Conservation (phyloP, 2,113 vertebrate genomes). For the Prionailurus bengalensis region DNA sequence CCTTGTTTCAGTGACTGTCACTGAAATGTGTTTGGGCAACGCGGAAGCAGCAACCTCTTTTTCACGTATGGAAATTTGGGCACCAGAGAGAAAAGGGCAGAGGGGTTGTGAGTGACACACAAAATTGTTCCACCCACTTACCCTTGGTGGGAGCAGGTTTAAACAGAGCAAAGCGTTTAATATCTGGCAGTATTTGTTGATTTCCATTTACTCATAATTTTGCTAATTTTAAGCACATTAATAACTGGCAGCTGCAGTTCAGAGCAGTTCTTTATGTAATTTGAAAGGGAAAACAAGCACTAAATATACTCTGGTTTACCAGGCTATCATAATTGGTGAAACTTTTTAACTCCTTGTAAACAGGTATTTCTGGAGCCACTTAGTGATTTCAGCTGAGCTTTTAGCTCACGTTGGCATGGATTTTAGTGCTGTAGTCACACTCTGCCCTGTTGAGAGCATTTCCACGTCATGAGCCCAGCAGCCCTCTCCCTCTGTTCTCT, state of each 20-base stretch:
- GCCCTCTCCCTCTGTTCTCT: neutral
- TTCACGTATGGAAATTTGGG: neutral
- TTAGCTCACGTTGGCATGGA: neutral
- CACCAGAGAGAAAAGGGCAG: slow-evolving; percentile 32
- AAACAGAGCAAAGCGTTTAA: slow-evolving; percentile 72
- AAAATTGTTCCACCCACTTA: neutral
- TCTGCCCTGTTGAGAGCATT: neutral
- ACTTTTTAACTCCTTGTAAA: slow-evolving; percentile 48
- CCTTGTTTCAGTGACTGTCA: neutral
- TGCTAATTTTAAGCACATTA: slow-evolving; percentile 72
- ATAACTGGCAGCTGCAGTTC: slow-evolving; percentile 73
- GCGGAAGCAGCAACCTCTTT: neutral
- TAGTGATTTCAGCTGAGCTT: neutral
- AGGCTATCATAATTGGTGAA: slow-evolving; percentile 16
- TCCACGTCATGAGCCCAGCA: neutral
- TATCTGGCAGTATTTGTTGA: slow-evolving; percentile 71
- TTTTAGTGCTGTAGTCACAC: fast-evolving
- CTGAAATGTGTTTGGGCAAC: neutral
- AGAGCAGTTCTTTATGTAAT: slow-evolving; percentile 63
- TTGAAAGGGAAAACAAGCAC: slow-evolving; percentile 60
- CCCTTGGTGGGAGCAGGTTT: slow-evolving; percentile 57
- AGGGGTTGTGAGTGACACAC: slow-evolving; percentile 55
- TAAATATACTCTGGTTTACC: slow-evolving; percentile 59
- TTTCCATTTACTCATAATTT: slow-evolving; percentile 72
- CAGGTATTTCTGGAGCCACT: slow-evolving; percentile 9